Evolutionary conservation across 1,140 invertebrate species (phyloP), one percentile per base, ranked within the genome.

Genomic region (Drosophila kepulauana): DNA sequence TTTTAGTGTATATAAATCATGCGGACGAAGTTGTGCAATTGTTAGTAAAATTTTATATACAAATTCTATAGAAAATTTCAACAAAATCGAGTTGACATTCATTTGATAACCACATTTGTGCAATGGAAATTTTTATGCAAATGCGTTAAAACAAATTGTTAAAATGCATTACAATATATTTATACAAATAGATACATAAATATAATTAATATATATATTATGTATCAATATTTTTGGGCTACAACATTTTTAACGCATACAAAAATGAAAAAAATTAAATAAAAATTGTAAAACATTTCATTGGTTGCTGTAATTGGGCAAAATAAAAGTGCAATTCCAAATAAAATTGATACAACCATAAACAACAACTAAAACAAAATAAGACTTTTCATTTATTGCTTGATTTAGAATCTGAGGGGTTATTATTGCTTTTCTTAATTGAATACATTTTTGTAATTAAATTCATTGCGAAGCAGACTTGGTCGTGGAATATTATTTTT

Each of bases 241-340:
- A 86, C 66, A 79, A 48, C 59, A 81, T 75, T 85, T 86, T 87
- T 70, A 87, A 86, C 59, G 59, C 75, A 72, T 73, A 57, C 25
- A 78, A 78, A 81, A 78, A 11, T 25, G 58, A 59, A 76, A 82
- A 84, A 56, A 62, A 38, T 67, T 57, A 16, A 25, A 73, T 82
- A 87, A 87, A 86, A 82, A 86, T 82, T 86, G 79, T 86, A 86
- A 87, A 86, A 86, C 49, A 70, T 69, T 70, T 82, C 61, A 86
- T 79, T 73, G 81, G 75, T 79, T 86, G 82, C 75, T 86, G 82
- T 86, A 81, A 72, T 86, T 82, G 81, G 82, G 76, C 79, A 88
- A 79, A 86, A 46, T 72, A 61, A 87, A 87, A 85, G 75, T 86
- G 84, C 84, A 86, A 87, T 88, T 86, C 76, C 71, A 86, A 86